phyloP scores from a whole-genome alignment of 2,888 invertebrate genomes.

The Athalia cordata region DNA sequence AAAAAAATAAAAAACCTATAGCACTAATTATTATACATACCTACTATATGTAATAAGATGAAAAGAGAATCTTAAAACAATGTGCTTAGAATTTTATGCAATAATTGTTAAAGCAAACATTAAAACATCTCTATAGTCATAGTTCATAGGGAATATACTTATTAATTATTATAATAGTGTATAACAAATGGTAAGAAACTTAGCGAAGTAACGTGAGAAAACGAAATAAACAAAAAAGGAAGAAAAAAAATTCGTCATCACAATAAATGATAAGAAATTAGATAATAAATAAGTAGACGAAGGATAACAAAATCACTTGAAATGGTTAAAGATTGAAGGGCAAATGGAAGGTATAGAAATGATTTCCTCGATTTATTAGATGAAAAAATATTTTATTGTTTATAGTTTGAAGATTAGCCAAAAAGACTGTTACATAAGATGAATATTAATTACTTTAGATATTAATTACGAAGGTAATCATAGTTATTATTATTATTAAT shows the following conservation, averaged over 20 bases:
- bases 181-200: constrained; percentile 2
- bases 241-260: too few relatives aligned
- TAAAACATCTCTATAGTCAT: constrained; percentile 36
- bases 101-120: constrained; percentile 12
- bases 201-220: neutral
- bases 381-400: constrained; percentile 65
- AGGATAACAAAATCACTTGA: constrained; percentile 23
- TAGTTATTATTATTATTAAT: constrained; percentile 57
- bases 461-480: constrained; percentile 57
- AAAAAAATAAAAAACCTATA: constrained; percentile 25
- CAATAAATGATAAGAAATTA: neutral
- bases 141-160: constrained; percentile 33
- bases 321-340: constrained; percentile 42
- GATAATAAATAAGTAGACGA: constrained; percentile 15
- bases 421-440: constrained; percentile 71
- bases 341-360: constrained; percentile 32
- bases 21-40: constrained; percentile 22
- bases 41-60: constrained; percentile 27
- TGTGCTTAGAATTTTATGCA: constrained; percentile 39
- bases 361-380: constrained; percentile 39
- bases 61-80: constrained; percentile 5
- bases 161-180: constrained; percentile 19
- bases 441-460: constrained; percentile 66
- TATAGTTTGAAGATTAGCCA: constrained; percentile 68
- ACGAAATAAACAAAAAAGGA: too few relatives aligned